Base-by-base conservation (phyloP, 2,797 vertebrate species). In the Zenarchopterus dispar region DNA sequence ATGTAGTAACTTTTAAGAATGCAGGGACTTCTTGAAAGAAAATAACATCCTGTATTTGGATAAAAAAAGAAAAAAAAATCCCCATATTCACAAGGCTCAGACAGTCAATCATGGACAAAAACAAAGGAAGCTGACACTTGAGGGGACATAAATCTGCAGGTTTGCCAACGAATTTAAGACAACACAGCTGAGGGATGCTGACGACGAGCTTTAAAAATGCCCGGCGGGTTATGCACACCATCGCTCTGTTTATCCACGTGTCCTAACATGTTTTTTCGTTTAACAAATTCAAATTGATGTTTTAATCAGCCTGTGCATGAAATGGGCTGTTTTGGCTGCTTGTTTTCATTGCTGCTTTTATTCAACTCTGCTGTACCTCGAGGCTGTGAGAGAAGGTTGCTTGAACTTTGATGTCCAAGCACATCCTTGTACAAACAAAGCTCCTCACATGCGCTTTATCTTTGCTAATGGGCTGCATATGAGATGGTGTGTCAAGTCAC, bases 111-210 rank as follows among this genome's bases (percentile, higher is more conserved):
- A 16, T 1, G 49, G 62, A n/a, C 3, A 0, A 62, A 24, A 63
- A 57, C 69, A 61, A 62, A 71, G 65, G 68, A 68, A 73, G 50
- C 60, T 56, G 62, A 67, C 28, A 13, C 41, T 69, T 51, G 28
- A 65, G 77, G 53, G 50, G 22, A 54, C 16, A 56, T 75, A 47
- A 85, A 82, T 77, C 56, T 8, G 21, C 49, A 23, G 22, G 48
- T 57, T 23, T 41, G 64, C 73, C 63, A 82, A 70, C 66, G 75
- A 17, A 52, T 46, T 70, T 57, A 62, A 62, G 75, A 74, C 51
- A 74, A 73, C 73, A 61, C 36, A 18, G 49, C 11, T 4, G 1
- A 77, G 54, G 68, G 49, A 73, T 49, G 54, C 73, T 78, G 68
- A 84, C 77, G 70, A 55, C 67, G 65, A 80, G 52, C 41, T 10